Conservation (phyloP, 2,797 vertebrate genomes). For the Prionace glauca region DNA sequence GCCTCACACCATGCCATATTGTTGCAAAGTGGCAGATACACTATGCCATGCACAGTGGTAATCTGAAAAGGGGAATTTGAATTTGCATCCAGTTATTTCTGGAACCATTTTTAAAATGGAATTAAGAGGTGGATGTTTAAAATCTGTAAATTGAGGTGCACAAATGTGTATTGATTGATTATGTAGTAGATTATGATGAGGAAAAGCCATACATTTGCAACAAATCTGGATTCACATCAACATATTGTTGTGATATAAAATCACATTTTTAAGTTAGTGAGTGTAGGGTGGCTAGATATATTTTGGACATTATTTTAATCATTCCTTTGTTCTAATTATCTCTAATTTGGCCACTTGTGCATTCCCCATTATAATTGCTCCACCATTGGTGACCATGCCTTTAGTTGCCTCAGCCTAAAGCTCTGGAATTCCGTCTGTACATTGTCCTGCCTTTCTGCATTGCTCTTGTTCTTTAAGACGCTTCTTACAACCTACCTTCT, state of each 20-base stretch:
- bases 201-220: not conserved
- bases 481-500: not conserved
- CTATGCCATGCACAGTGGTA: not conserved
- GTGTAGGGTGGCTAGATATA: not conserved
- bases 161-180: constrained; percentile 7
- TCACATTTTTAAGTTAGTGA: not conserved
- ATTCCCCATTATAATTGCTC: not conserved
- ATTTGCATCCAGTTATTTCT: constrained; percentile 15
- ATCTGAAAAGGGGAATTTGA: not conserved
- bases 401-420: not conserved
- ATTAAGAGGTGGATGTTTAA: not conserved
- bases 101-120: not conserved
- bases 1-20: too few species aligned
- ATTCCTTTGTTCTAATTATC: not conserved
- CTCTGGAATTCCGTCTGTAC: not conserved
- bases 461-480: not conserved
- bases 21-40: not conserved
- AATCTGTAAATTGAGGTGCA: not conserved
- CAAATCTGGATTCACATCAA: not conserved
- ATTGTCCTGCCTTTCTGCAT: not conserved
- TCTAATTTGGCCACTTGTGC: not conserved
- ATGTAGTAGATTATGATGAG: not conserved
- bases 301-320: not conserved
- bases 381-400: not conserved
- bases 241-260: not conserved